Conservation (phyloP, 2,113 vertebrate species). For the Xiphias gladius region DNA sequence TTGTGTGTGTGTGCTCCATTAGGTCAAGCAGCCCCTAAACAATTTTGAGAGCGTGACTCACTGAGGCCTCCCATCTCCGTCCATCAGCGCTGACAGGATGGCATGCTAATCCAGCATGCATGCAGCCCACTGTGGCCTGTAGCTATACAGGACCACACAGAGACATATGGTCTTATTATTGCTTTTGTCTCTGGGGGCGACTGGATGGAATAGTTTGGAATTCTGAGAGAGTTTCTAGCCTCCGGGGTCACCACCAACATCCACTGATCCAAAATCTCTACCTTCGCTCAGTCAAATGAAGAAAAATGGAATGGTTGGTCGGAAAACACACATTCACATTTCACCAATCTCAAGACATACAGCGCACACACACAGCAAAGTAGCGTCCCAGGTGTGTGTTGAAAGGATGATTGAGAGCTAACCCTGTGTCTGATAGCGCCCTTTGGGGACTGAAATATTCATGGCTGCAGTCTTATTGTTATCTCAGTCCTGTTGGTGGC, state of each 20-base stretch:
- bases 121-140: constrained; percentile 61
- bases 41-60: constrained; percentile 63
- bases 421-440: constrained; percentile 54
- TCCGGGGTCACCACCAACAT: constrained; percentile 50
- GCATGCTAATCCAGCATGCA: constrained; percentile 58
- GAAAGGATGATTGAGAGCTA: constrained; percentile 68
- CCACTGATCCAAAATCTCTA: constrained; percentile 52
- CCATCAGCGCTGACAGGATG: constrained; percentile 68
- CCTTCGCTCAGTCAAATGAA: constrained; percentile 45
- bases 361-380: constrained; percentile 15
- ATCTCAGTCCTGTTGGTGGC: constrained; percentile 54
- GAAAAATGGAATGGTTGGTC: constrained; percentile 52
- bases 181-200: constrained; percentile 53
- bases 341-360: constrained; percentile 8
- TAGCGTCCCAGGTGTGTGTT: constrained; percentile 60
- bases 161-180: constrained; percentile 74
- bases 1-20: constrained; percentile 17
- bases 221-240: constrained; percentile 25
- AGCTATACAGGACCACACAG: constrained; percentile 43
- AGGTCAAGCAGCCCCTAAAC: constrained; percentile 68
- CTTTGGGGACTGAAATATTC: constrained; percentile 68
- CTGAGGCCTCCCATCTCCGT: constrained; percentile 61
- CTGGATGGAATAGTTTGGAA: constrained; percentile 57
- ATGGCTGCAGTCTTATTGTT: constrained; percentile 63
- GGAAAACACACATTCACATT: constrained; percentile 39